A percentile compares a stretch with the other conserved stretches of the same genome.
phyloP scores from a whole-genome alignment of 2,113 vertebrate genomes.

The Neolamprologus variostigma region DNA sequence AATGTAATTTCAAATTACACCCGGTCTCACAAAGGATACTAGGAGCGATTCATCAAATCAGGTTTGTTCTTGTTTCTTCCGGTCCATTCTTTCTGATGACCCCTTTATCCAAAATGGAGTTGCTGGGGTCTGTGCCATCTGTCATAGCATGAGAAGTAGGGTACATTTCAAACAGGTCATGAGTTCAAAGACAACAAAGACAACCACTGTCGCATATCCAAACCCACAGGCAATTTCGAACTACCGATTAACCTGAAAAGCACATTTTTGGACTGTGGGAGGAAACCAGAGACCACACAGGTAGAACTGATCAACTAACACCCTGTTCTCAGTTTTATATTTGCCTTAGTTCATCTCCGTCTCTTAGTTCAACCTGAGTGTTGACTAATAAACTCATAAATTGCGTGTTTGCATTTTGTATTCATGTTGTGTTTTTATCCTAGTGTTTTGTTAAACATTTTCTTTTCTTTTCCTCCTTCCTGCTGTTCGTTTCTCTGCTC shows the following conservation, averaged over 20 bases:
- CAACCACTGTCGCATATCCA: neutral
- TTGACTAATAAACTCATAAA: neutral
- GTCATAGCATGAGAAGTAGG: neutral
- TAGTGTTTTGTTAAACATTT: neutral
- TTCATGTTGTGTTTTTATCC: neutral
- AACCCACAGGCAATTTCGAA: neutral
- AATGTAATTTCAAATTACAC: accelerated
- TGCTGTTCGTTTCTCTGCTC: neutral
- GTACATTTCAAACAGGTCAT: neutral
- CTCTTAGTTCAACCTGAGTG: neutral
- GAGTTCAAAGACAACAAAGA: neutral
- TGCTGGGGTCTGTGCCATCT: neutral
- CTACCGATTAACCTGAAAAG: neutral
- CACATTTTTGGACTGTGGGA: neutral
- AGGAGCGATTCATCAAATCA: neutral
- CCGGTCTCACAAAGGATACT: accelerated
- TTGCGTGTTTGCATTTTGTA: neutral
- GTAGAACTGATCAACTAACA: neutral
- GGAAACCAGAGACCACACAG: neutral
- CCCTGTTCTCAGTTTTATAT: accelerated
- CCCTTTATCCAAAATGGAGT: neutral
- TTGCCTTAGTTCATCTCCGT: neutral
- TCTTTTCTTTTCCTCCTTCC: neutral
- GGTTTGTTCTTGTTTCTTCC: neutral
- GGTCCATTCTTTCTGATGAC: neutral